A percentile compares a stretch with the other conserved stretches of the same genome.
Evolutionary conservation across 1,140 invertebrate species (phyloP).

Genomic region (Philotrypesis tridentata): DNA sequence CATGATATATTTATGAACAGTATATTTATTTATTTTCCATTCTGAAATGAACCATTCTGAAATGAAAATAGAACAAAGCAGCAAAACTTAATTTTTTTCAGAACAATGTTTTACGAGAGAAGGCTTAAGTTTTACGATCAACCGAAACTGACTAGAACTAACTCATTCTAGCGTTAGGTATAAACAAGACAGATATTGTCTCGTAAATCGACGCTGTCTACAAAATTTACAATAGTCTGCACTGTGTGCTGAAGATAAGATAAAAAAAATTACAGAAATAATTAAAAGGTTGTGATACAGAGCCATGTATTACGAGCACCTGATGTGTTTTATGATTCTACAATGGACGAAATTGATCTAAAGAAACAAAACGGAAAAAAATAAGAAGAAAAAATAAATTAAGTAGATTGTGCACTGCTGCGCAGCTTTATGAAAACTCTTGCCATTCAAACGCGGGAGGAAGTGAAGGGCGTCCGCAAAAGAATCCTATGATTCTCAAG

Average conservation of each 20-base stretch:
- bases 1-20: not conserved
- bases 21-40: not conserved
- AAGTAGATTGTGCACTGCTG: not conserved
- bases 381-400: not conserved
- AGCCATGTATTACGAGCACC: too few species aligned
- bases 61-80: not conserved
- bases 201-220: not conserved
- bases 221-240: not conserved
- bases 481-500: not conserved
- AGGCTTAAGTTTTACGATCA: constrained; percentile 24
- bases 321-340: too few species aligned
- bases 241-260: not conserved
- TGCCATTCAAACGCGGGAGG: too few species aligned
- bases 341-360: not conserved
- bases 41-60: not conserved
- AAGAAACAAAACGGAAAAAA: not conserved
- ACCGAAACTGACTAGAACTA: constrained; percentile 21
- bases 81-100: not conserved
- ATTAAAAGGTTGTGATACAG: not conserved
- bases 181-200: constrained; percentile 18
- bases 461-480: not conserved
- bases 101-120: constrained; percentile 2
- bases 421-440: not conserved
- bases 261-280: not conserved
- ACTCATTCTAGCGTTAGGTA: not conserved